Evolutionary conservation across 2,888 invertebrate species (phyloP), one percentile per base, ranked within the genome.

Genomic region (Pammene fasciana): DNA sequence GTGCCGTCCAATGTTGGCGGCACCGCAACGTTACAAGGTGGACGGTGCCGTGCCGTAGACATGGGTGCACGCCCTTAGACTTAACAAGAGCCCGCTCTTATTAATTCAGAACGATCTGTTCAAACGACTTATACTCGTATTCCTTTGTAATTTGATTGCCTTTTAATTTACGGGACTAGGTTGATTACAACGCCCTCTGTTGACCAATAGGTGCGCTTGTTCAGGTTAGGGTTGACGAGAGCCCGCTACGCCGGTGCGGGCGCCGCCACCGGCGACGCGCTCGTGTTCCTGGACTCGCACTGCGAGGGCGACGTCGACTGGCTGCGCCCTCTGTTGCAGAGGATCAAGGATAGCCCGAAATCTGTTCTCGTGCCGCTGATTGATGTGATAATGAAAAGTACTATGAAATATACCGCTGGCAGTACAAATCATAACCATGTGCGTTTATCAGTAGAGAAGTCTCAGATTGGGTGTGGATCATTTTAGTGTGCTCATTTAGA

Each of bases 251-350:
- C 95, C 62, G 98, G 98, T 54, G 98, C 98, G 1, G 93, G 95
- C 73, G 73, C 14, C 43, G 97, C 98, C 6, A 82, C 79, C 6
- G 97, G 96, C 0, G 96, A 97, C 81, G 95, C 96, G 46, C 85
- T 98, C 70, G 93, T 98, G 59, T 98, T 98, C 88, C 91, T 98
- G 71, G 98, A 98, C 90, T 95, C 97, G 0, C 98, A 98, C 84
- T 98, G 97, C 84, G 98, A 98, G 90, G 95, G 94, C 1, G 94
- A 94, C 55, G 81, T 84, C 13, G 94, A 95, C 74, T 98, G 97
- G 97, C 93, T 98, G 68, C 96, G 99, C 81, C 99, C 99, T 0
- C 87, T 99, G 36, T 92, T 99, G 70, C 94, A 96, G 59, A 93
- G 97, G 70, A 97, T 99, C 94, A 86, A 87, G 74, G 61, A 79